Evolutionary conservation across 2,888 invertebrate genomes (phyloP), one percentile per base, ranked within the genome.

Genomic region (Caenorhabditis doughertyi): DNA sequence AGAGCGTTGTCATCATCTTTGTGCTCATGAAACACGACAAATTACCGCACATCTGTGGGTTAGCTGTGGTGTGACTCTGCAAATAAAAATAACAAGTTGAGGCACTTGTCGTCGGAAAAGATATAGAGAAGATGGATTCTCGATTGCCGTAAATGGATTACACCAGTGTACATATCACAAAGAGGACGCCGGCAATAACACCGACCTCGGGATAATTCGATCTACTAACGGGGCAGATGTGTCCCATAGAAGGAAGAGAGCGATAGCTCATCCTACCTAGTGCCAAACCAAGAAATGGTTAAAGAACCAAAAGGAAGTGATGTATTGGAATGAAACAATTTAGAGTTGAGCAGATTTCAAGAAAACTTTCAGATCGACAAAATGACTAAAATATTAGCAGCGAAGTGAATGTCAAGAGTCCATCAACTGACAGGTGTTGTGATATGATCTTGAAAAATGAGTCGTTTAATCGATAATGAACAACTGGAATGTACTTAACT

Each of bases 81-180:
- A 53, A 77, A 77, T 49, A 68, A 68, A 77, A 77, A 70, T 81
- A 76, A 74, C 81, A 81, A 81, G 81, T 81, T 81, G 81, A 70
- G 81, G 51, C 65, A 65, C 65, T 81, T 79, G 68, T 79, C 67
- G 62, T 84, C 72, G 64, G 65, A 60, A n/a, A 42, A 32, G 39
- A 44, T 51, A 71, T 65, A 64, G 29, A 53, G 74, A 51, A 73
- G 77, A 68, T 18, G 60, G 70, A 65, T 51, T 65, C 65, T 71
- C 73, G 67, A 84, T 85, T 79, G 84, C 83, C 82, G 77, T 85
- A 85, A 85, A 79, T 74, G 77, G 73, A 84, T 85, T 85, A 84
- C 85, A 68, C 70, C 56, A 80, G 80, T 83, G 81, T 74, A 79
- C 65, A 79, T 83, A 85, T 85, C 83, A 85, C 85, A 85, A 85